Base-by-base conservation (phyloP, 2,888 invertebrate genomes). In the Podotricha telesiphe region DNA sequence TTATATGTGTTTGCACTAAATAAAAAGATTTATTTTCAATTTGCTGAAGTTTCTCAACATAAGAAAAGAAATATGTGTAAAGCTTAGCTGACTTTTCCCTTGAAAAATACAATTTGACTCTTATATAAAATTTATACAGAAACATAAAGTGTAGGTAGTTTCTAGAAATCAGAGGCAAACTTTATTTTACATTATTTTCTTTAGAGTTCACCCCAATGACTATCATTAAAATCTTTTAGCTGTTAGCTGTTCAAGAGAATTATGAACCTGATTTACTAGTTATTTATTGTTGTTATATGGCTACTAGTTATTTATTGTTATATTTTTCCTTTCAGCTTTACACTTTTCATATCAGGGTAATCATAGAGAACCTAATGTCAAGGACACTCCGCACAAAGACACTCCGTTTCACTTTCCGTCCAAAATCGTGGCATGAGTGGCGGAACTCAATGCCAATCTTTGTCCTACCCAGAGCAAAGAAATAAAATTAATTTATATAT, bases 101-200 rank as follows among this genome's bases (percentile, higher is more conserved):
- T 64, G 42, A 64, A 51, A 42, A 51, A 64, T 20, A 42, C 5
- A 53, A 53, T n/a, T 64, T 64, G 50, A 64, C 37, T 48, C 19
- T 37, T 51, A 64, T 53, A 64, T 53, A 53, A 64, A 51, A 64
- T 62, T 50, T 19, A 62, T 50, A 47, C 19, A 50, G 37, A 37
- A 47, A 8, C 19, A 50, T 47, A 62, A 17, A 62, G 48, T 13
- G 48, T 37, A 62, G 19, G 15, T 50, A 50, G 37, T 48, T 48
- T 48, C 62, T 19, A 34, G 48, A 37, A 62, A 62, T 48, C 17
- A 34, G 19, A 48, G 19, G 5, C 13, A 50, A 62, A 45, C 22
- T 59, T 34, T 28, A 2, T 47, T 61, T 62, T 19, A 55, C 34
- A 62, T 48, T 50, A 34, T n/a, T 20, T 37, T 62, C n/a, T 62